Base-by-base conservation (phyloP, 2,797 vertebrate species). In the Xiphorhynchus erythropygius region DNA sequence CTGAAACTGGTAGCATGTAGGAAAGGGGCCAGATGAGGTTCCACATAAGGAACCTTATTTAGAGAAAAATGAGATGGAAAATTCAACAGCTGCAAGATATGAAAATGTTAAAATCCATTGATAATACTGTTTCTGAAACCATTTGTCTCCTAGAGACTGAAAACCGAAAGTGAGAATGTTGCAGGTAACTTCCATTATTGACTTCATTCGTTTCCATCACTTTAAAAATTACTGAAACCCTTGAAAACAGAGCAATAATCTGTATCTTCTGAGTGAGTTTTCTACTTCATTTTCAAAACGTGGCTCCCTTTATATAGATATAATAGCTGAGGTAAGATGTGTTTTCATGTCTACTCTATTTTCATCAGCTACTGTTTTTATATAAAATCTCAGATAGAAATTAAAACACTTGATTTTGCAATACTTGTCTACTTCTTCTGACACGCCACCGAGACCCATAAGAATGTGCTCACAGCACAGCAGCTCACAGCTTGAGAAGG, bases 401-500 rank as follows among this genome's bases (percentile, higher is more conserved):
- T 32, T 12, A 33, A 77, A 70, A 42, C 2, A 16, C 1, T 10
- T 35, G 19, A 15, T 67, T 94, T 94, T 76, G 5, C 18, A 55
- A 7, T 39, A 62, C 3, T 11, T 46, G 11, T 25, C 35, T 11
- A 7, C 16, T 78, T 69, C 24, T 55, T 5, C n/a, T 73, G 35
- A 25, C 2, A 2, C 11, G 16, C 2, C 33, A 22, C 33, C 17
- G 0, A 6, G 39, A 50, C 13, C 9, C 32, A 2, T 4, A 42
- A 75, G 10, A 6, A 8, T 10, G 11, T 28, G 8, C 12, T 73
- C 28, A 10, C 11, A 37, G 32, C 22, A 53, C 13, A 68, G 11
- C 21, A 53, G 8, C 22, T 81, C 16, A 21, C 30, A 17, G 17
- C 22, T 53, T 17, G 11, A 60, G 59, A 32, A 64, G 7, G 2